phyloP scores from a whole-genome alignment of 2,888 invertebrate species.

The Trichopria drosophilae region DNA sequence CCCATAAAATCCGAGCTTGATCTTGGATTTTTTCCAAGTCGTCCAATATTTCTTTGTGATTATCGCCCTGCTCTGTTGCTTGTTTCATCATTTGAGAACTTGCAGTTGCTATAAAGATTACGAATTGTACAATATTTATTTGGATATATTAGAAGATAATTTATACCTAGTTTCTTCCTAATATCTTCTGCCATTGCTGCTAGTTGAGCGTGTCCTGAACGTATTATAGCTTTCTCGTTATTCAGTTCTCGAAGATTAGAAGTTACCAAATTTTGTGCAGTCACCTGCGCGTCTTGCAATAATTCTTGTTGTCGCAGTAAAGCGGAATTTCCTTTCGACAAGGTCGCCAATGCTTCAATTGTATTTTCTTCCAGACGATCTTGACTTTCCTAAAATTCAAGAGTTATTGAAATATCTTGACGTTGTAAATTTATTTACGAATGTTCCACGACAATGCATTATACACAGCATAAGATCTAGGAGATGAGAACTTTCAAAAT shows the following conservation, averaged over 20 bases:
- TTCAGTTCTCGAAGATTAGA: conserved; percentile 63
- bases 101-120: conserved; percentile 57
- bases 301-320: conserved; percentile 62
- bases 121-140: conserved; percentile 6
- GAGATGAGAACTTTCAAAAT: too few species aligned
- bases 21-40: conserved; percentile 63
- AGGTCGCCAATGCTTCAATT: conserved; percentile 55
- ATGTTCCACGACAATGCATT: too few species aligned
- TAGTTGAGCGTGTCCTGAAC: conserved; percentile 63
- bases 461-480: too few species aligned
- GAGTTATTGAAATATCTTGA: too few species aligned
- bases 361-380: conserved; percentile 58
- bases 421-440: too few species aligned
- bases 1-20: conserved; percentile 62
- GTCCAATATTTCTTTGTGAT: conserved; percentile 62
- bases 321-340: conserved; percentile 59
- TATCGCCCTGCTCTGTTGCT: conserved; percentile 58
- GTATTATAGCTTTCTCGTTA: conserved; percentile 66
- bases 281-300: conserved; percentile 59
- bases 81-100: conserved; percentile 60
- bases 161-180: conserved; percentile 61
- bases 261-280: conserved; percentile 61
- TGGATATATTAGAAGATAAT: conserved; percentile 12
- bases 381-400: conserved; percentile 59
- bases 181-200: conserved; percentile 63